Percentiles rank a stretch among this genome's conserved stretches.
Conservation (phyloP, 2,888 invertebrate species). For the Dromius quadrimaculatus region DNA sequence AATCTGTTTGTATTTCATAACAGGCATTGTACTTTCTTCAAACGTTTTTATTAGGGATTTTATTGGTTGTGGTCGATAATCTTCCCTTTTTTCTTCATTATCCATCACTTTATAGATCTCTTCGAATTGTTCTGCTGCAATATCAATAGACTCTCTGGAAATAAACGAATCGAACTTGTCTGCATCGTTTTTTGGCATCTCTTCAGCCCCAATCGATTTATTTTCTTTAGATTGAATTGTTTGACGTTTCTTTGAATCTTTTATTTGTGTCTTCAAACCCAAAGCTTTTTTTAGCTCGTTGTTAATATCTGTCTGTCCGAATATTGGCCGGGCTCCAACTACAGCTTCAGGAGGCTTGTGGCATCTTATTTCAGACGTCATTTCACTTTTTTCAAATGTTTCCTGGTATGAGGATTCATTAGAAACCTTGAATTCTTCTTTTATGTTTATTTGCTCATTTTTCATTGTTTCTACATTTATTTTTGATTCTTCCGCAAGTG, state of each 20-base stretch:
- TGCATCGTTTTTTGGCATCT: conserved; percentile 1
- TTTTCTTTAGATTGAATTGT: conserved; percentile 55
- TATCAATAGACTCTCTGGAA: conserved; percentile 19
- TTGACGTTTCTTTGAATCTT: conserved; percentile 57
- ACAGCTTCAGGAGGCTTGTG: conserved; percentile 64
- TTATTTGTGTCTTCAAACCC: conserved; percentile 56
- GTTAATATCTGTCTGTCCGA: conserved; percentile 64
- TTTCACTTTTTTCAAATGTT: not conserved
- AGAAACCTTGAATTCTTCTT: no score
- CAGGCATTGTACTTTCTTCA: conserved; percentile 73
- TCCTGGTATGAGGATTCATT: no score
- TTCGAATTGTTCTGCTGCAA: conserved; percentile 6
- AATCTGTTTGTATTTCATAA: conserved; percentile 70
- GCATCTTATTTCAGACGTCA: conserved; percentile 55
- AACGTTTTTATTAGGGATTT: conserved; percentile 71
- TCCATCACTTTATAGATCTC: conserved; percentile 9
- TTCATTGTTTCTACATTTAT: no score
- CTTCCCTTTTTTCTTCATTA: conserved; percentile 57
- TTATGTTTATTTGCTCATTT: no score
- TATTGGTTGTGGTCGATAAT: conserved; percentile 66
- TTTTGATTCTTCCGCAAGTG: no score
- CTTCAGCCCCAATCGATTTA: conserved; percentile 52
- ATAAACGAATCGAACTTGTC: conserved; percentile 4
- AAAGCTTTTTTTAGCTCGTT: conserved; percentile 65
- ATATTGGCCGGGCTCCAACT: conserved; percentile 64